phyloP scores from a whole-genome alignment of 2,888 invertebrate genomes.

The Tigriopus californicus region DNA sequence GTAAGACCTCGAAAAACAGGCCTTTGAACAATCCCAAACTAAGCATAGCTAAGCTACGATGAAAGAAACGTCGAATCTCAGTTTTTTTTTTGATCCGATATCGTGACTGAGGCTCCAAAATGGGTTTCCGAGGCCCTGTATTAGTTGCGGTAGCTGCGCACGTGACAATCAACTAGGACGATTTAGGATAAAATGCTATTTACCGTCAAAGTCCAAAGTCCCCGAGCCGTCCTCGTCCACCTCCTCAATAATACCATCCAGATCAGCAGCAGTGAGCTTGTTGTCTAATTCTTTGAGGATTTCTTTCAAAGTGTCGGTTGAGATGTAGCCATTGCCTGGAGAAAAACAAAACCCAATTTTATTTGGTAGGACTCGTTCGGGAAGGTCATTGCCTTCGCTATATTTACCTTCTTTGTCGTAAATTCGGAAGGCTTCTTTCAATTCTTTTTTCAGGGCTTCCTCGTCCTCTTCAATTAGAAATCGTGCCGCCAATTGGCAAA shows the following conservation, averaged over 20 bases:
- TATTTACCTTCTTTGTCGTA: constrained; percentile 19
- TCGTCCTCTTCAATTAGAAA: constrained; percentile 19
- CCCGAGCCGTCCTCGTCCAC: constrained; percentile 19
- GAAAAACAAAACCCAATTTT: neutral
- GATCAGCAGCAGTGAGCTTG: constrained; percentile 18
- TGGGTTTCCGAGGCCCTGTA: no score
- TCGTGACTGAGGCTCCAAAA: no score
- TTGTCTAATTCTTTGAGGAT: constrained; percentile 19
- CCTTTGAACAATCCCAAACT: no score
- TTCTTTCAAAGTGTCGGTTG: constrained; percentile 18
- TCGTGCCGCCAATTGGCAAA: constrained; percentile 48
- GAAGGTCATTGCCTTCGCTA: no score
- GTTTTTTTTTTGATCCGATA: no score
- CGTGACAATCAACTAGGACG: no score
- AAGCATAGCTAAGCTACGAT: no score
- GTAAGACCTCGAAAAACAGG: no score
- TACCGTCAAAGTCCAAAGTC: constrained; percentile 18
- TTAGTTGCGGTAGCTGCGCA: no score
- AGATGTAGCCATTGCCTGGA: constrained; percentile 15
- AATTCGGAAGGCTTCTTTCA: constrained; percentile 18
- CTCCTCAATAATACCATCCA: constrained; percentile 18
- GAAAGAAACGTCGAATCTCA: no score
- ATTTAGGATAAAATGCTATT: neutral
- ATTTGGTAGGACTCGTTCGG: neutral
- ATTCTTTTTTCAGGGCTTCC: constrained; percentile 19